Percentiles rank a stretch among this genome's conserved stretches.
Conservation (phyloP, 2,113 vertebrate genomes). For the Pterocles gutturalis region DNA sequence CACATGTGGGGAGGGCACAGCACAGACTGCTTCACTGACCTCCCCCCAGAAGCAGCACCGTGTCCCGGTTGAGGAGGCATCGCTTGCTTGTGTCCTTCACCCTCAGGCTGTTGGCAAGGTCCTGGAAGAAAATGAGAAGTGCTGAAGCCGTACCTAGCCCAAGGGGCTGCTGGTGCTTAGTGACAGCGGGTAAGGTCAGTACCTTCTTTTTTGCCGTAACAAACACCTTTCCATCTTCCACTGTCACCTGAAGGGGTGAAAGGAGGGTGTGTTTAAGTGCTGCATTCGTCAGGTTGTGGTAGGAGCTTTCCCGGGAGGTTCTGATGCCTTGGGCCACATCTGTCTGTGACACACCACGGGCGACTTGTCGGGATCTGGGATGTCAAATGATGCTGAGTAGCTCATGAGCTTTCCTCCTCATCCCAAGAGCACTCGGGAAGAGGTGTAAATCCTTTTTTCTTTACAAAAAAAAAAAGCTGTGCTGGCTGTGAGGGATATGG, state of each 20-base stretch:
- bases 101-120: slow-evolving; percentile 71
- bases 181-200: not conserved
- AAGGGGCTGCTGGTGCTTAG: not conserved
- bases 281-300: not conserved
- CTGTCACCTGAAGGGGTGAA: slow-evolving; percentile 78
- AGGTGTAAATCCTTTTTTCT: not conserved
- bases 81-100: slow-evolving; percentile 79
- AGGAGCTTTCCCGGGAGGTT: not conserved
- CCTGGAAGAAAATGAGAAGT: slow-evolving; percentile 44
- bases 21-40: slow-evolving; percentile 40
- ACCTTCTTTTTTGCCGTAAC: slow-evolving; percentile 82
- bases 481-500: not conserved
- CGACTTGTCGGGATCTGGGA: not conserved
- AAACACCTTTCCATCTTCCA: slow-evolving; percentile 81
- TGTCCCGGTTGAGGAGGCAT: not conserved
- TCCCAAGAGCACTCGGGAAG: not conserved
- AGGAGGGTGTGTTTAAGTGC: not conserved
- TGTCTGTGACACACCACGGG: not conserved
- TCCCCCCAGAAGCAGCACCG: slow-evolving; percentile 55
- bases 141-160: not conserved
- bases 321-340: not conserved
- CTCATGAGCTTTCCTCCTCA: not conserved
- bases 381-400: not conserved
- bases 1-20: not conserved
- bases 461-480: not conserved